A percentile compares a stretch with the other conserved stretches of the same genome.
Evolutionary conservation across 2,888 invertebrate genomes (phyloP).

Genomic region (Torymus texanus): DNA sequence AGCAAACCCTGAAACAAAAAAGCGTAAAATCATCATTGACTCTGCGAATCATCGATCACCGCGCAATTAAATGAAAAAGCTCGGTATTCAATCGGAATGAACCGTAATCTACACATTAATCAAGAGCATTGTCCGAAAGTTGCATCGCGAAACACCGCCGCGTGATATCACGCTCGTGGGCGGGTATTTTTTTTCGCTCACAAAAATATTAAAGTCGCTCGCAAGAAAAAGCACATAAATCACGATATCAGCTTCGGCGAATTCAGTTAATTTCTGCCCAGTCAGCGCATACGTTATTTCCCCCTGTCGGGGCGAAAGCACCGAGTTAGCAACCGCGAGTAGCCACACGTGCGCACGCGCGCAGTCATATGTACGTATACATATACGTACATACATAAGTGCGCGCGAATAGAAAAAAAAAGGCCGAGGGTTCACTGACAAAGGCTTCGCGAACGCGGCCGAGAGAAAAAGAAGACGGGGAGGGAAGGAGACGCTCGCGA

Average conservation of each 20-base stretch:
- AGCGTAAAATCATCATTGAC: too few species aligned
- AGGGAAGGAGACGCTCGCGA: neutral
- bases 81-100: too few species aligned
- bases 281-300: constrained; percentile 49
- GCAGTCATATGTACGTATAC: too few species aligned
- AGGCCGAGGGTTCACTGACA: constrained; percentile 1
- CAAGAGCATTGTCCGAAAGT: too few species aligned
- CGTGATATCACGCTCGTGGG: too few species aligned
- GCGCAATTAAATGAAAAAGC: too few species aligned
- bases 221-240: constrained; percentile 42
- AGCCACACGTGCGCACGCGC: too few species aligned
- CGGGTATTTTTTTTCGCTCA: constrained; percentile 7
- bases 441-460: neutral
- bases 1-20: neutral
- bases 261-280: constrained; percentile 50
- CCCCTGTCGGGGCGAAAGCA: constrained; percentile 17
- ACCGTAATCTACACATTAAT: too few species aligned
- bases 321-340: neutral
- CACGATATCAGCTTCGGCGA: constrained; percentile 41
- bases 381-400: neutral
- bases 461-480: neutral
- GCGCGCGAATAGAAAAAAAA: constrained; percentile 28
- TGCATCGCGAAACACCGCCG: neutral
- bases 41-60: too few species aligned
- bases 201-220: constrained; percentile 15